A percentile compares a stretch with the other conserved stretches of the same genome.
phyloP scores from a whole-genome alignment of 2,113 vertebrate genomes.

The Microcebus griseorufus region DNA sequence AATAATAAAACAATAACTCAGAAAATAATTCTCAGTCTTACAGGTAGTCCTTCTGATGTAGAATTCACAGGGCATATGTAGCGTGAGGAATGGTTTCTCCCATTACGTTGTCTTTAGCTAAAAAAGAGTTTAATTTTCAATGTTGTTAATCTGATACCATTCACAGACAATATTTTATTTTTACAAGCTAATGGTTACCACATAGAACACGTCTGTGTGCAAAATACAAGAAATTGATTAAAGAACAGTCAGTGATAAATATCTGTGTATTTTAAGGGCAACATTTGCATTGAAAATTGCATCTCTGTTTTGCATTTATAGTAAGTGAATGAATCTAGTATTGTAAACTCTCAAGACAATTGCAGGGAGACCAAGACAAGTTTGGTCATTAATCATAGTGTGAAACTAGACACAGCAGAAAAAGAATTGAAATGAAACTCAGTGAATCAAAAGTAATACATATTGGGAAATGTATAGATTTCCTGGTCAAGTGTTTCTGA shows the following conservation, averaged over 20 bases:
- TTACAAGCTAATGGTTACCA: constrained; percentile 31
- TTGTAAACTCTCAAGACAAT: constrained; percentile 50
- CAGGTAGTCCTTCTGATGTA: not conserved
- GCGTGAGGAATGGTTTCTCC: not conserved
- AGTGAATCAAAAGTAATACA: constrained; percentile 43
- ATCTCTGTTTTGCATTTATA: constrained; percentile 64
- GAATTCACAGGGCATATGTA: not conserved
- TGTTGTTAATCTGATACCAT: constrained; percentile 27
- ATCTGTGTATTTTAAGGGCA: constrained; percentile 45
- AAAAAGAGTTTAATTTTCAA: constrained; percentile 20
- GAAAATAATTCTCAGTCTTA: not conserved
- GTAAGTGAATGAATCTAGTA: constrained; percentile 50
- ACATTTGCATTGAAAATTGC: constrained; percentile 60
- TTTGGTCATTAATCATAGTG: constrained; percentile 56
- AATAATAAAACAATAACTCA: not conserved
- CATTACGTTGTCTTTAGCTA: not conserved
- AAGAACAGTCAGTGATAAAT: constrained; percentile 49
- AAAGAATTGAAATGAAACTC: constrained; percentile 53
- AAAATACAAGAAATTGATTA: constrained; percentile 43
- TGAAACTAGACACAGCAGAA: constrained; percentile 26
- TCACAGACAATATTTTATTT: constrained; percentile 40
- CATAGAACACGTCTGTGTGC: not conserved
- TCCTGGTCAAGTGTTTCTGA: not conserved
- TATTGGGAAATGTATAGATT: not conserved
- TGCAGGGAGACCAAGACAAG: constrained; percentile 38